Base-by-base conservation (phyloP, 2,888 invertebrate species). In the Stenichneumon culpator region DNA sequence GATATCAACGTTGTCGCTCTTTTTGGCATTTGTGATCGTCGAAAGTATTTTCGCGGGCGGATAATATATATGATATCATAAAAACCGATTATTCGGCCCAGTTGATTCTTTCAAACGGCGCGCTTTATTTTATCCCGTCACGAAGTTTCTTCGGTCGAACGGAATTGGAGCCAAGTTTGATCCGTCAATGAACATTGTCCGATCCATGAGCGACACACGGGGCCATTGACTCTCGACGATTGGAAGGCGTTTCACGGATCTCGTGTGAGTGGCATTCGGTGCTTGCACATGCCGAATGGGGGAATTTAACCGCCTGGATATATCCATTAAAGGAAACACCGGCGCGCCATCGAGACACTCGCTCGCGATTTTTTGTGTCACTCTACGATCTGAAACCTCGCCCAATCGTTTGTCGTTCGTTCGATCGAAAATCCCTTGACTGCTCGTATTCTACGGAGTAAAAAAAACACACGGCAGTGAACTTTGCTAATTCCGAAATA, bases 241-340 rank as follows among this genome's bases (percentile, higher is more conserved):
- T 32, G 25, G 25, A 47, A 68, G n/a, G 25, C 47, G 39, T 22
- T 57, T 39, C 11, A 28, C 7, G 32, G 28, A 22, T 25, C 9
- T 19, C 9, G 68, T 63, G 80, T 16, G 14, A 47, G 28, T 50
- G 63, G 72, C 77, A 47, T 82, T 75, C 54, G 79, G 47, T 47
- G 60, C 36, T 63, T 39, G 70, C 19, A 52, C 22, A 68, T 68
- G 69, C 65, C 80, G 19, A 57, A 44, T 28, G 63, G 36, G 50
- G 74, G 63, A 70, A 83, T 83, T 80, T 69, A 70, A 70, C 39
- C 74, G 19, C 16, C 28, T 67, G 63, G 63, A 22, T 16, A 74
- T 74, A 63, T 79, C 73, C 67, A 75, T 75, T 70, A 80, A 83
- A 83, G 75, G 83, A 75, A 80, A 80, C 83, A 75, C 75, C 75